Base-by-base conservation (phyloP, 1,140 invertebrate species). In the Globodera rostochiensis region DNA sequence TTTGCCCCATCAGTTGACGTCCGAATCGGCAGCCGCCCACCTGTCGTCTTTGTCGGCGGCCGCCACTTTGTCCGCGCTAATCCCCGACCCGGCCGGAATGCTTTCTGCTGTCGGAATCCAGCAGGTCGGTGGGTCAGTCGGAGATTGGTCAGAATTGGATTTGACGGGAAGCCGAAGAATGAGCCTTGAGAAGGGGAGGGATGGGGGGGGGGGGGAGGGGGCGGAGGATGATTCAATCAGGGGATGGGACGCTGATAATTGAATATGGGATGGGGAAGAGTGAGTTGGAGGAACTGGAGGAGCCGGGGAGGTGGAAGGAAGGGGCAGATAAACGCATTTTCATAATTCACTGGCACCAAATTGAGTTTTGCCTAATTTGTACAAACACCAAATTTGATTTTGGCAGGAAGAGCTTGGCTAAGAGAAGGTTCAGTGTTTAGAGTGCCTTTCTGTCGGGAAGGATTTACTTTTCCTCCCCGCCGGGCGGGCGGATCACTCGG, bases 311-410 rank as follows among this genome's bases (percentile, higher is more conserved):
- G 11, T 36, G 25, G 49, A 21, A 11, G 25, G 69, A 11, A 71
- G n/a, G 69, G 69, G 19, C 47, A 49, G 60, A 78, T 78, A 78
- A 78, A 78, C 53, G 77, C 64, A 78, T 78, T 78, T 78, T 78
- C 77, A 78, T 78, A 78, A 78, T 78, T 78, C 50, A 78, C 77
- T 78, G 77, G 77, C 77, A 64, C 77, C 77, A 78, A 78, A 78
- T 78, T 78, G 77, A 78, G 77, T 78, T 78, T 77, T 77, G 57
- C 45, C 77, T 49, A 78, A 78, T 78, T 78, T 78, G 70, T 78
- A 78, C 77, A 78, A 78, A 78, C 64, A 70, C 77, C 70, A 78
- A 78, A 78, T 78, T 50, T 47, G 70, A 78, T 78, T 78, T 78
- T 78, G 66, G 77, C 49, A 47, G 69, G 69, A 71, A 45, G 69